Evolutionary conservation across 1,140 invertebrate genomes (phyloP).

Genomic region (Trichonephila inaurata): DNA sequence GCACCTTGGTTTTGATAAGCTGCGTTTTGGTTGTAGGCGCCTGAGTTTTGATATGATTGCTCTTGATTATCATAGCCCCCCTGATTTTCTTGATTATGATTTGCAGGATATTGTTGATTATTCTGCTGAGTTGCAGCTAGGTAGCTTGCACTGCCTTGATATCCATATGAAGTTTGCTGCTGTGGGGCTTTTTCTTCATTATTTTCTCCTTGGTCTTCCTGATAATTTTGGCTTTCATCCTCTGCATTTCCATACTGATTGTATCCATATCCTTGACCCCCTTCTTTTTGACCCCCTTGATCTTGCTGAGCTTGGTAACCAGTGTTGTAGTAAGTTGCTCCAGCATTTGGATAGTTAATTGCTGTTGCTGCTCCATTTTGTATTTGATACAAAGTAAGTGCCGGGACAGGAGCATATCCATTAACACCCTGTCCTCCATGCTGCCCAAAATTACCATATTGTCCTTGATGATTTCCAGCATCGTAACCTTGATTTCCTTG

Average conservation of each 20-base stretch:
- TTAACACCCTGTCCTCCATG: conserved; percentile 8
- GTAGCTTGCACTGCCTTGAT: conserved; percentile 32
- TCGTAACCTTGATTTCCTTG: conserved; percentile 6
- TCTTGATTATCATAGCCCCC: conserved; percentile 32
- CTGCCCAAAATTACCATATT: background rate
- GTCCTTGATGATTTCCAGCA: background rate
- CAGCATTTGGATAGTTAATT: conserved; percentile 3
- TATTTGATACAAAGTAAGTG: conserved; percentile 15
- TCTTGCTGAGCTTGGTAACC: conserved; percentile 39
- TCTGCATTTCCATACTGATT: conserved; percentile 23
- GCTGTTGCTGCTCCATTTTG: conserved; percentile 51
- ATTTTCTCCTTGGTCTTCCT: background rate
- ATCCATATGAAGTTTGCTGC: conserved; percentile 47
- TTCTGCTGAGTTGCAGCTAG: conserved; percentile 21
- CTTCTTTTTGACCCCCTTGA: conserved; percentile 7
- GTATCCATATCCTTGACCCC: background rate
- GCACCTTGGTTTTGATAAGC: conserved; percentile 45
- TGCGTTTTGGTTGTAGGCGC: conserved; percentile 9
- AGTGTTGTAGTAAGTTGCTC: conserved; percentile 31
- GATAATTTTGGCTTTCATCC: conserved; percentile 42
- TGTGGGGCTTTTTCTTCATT: background rate
- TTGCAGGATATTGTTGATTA: background rate
- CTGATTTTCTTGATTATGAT: background rate
- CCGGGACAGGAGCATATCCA: conserved; percentile 3
- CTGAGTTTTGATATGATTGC: conserved; percentile 10